Evolutionary conservation across 1,140 invertebrate genomes (phyloP), one percentile per base, ranked within the genome.

Genomic region (Papilio helenus): DNA sequence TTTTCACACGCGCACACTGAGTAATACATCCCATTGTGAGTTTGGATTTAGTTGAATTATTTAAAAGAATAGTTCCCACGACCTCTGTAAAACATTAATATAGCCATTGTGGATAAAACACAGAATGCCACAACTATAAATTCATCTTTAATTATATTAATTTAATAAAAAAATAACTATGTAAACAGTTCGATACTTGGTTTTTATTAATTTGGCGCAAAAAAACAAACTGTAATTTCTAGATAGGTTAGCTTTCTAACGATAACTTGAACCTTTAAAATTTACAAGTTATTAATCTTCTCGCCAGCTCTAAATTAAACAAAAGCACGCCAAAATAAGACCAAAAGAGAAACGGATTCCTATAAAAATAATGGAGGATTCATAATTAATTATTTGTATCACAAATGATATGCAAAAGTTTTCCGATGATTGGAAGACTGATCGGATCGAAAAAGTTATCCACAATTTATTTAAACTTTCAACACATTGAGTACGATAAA

Each of bases 1-100:
- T 16, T 68, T 68, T 68, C 61, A 34, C 61, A 68, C 61, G 61
- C 23, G 12, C 26, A 29, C 10, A 10, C 61, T 68, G 26, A 34
- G 61, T 68, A 26, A 61, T 61, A 29, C 61, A 68, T 68, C 29
- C 26, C 61, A 29, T 68, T 68, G 61, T 68, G 61, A 1, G 26
- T 61, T 61, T 68, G 26, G 61, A 29, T 68, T 68, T 68, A 68
- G 61, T 68, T 68, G 14, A 68, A 68, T 68, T 68, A 68, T 68
- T 68, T 68, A 23, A 68, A 68, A 68, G 16, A 68, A 68, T 68
- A 29, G 61, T 68, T 68, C 61, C 26, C 61, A 68, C 61, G 61
- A 16, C 12, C 61, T 68, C 16, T 68, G 61, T 68, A 26, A 29
- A 68, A 65, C 23, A 26, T 58, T 58, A 61, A 34, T 68, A 68